Conservation (phyloP, 2,888 invertebrate genomes). For the Timema cristinae region DNA sequence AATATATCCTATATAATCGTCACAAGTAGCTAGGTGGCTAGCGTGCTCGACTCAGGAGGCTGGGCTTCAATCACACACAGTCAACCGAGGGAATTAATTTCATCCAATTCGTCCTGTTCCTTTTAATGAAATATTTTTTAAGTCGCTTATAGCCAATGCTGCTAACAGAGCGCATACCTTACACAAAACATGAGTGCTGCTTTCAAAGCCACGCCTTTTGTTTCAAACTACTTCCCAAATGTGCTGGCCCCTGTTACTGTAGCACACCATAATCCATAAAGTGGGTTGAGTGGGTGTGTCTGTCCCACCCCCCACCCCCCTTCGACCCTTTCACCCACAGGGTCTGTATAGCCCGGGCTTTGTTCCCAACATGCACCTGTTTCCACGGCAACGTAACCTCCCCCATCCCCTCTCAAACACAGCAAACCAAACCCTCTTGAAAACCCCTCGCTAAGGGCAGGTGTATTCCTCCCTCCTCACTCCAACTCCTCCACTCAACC, state of each 20-base stretch:
- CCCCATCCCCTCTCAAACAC: background rate
- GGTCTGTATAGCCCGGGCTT: conserved; percentile 20
- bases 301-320: background rate
- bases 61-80: no score
- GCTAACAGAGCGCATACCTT: no score
- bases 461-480: conserved; percentile 18
- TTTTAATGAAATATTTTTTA: no score
- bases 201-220: no score
- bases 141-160: no score
- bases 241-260: conserved; percentile 12
- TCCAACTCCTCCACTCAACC: background rate
- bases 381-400: conserved; percentile 22
- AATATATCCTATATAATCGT: no score
- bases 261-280: conserved; percentile 14
- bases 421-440: conserved; percentile 17
- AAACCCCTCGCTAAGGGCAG: conserved; percentile 19
- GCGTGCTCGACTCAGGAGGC: no score
- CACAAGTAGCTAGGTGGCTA: no score
- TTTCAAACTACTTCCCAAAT: no score
- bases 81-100: no score
- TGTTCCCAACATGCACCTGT: conserved; percentile 26
- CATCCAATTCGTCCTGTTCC: no score
- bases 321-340: background rate
- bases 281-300: background rate
- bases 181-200: no score